Percentiles rank a stretch among this genome's conserved stretches.
phyloP scores from a whole-genome alignment of 1,140 invertebrate species.

The Rhysida immarginata region DNA sequence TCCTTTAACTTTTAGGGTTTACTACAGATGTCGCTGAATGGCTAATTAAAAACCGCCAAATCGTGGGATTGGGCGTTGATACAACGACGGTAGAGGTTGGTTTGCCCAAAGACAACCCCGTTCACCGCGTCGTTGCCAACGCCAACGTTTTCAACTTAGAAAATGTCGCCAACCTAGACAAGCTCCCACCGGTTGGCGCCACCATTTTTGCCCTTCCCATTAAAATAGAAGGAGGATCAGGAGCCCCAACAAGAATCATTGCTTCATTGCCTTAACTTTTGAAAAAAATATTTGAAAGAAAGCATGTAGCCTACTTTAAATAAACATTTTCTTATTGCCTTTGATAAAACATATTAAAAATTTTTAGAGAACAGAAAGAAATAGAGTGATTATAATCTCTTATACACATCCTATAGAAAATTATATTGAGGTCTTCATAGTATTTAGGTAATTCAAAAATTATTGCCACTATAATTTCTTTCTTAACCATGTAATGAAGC shows the following conservation, averaged over 20 bases:
- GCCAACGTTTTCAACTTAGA: conserved; percentile 18
- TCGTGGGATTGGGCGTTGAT: conserved; percentile 9
- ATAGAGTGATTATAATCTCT: too few species aligned
- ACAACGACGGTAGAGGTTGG: conserved; percentile 7
- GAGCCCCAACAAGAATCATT: conserved; percentile 17
- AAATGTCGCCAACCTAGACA: conserved; percentile 16
- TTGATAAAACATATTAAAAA: too few species aligned
- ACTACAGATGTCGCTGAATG: too few species aligned
- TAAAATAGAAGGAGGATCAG: conserved; percentile 18
- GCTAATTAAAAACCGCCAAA: conserved; percentile 17
- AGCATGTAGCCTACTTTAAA: not conserved
- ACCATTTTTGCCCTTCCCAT: conserved; percentile 17
- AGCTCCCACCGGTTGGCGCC: conserved; percentile 13
- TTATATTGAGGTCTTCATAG: too few species aligned
- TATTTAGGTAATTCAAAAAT: too few species aligned
- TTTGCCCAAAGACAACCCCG: conserved; percentile 8
- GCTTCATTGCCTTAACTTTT: too few species aligned
- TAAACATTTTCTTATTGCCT: not conserved
- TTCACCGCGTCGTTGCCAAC: conserved; percentile 7
- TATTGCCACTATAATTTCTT: too few species aligned
- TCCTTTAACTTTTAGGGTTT: too few species aligned
- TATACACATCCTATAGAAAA: too few species aligned
- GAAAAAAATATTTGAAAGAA: not conserved
- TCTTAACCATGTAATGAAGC: too few species aligned
- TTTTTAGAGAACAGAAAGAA: too few species aligned